These are phyloP conservation scores for Myanophis thanlyinensis DNA, from an alignment of 2,113 vertebrate species.

Conservation along the genomic window DNA sequence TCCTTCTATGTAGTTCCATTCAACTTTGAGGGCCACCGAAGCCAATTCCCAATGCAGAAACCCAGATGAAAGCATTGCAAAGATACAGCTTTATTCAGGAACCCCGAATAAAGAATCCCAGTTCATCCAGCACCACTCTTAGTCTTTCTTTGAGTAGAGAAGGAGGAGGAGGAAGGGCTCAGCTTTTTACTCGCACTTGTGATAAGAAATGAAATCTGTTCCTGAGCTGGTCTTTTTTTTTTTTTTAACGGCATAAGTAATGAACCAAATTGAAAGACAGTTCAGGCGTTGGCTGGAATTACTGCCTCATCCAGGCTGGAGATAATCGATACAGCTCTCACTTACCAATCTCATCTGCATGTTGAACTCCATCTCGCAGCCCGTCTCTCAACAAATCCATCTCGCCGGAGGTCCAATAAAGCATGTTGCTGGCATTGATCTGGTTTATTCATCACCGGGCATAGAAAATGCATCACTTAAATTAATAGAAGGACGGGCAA, in stretches of 20 bases:
- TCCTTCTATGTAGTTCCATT: not conserved
- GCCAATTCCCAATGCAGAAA: not conserved
- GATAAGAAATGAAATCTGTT: conserved; percentile 78
- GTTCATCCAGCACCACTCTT: conserved; percentile 53
- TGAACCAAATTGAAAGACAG: conserved; percentile 70
- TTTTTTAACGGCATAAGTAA: conserved; percentile 78
- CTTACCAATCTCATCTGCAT: conserved; percentile 83
- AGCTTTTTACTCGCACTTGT: conserved; percentile 67
- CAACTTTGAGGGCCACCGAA: not conserved
- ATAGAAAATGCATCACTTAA: conserved; percentile 75
- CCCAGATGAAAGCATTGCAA: not conserved
- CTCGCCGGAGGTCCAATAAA: conserved; percentile 74
- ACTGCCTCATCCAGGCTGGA: conserved; percentile 75
- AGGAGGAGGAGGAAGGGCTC: conserved; percentile 2
- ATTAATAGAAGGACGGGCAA: conserved; percentile 65
- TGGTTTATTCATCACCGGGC: conserved; percentile 72
- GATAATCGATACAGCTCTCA: conserved; percentile 80
- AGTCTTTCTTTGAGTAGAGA: conserved; percentile 48
- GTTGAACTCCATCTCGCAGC: conserved; percentile 71
- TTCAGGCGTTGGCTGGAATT: conserved; percentile 72
- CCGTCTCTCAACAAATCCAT: conserved; percentile 77
- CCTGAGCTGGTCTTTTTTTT: conserved; percentile 72
- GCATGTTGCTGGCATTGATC: conserved; percentile 74
- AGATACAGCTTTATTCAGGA: not conserved
- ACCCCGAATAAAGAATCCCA: conserved; percentile 55